phyloP scores from a whole-genome alignment of 2,888 invertebrate genomes.

The Gortyna flavago region DNA sequence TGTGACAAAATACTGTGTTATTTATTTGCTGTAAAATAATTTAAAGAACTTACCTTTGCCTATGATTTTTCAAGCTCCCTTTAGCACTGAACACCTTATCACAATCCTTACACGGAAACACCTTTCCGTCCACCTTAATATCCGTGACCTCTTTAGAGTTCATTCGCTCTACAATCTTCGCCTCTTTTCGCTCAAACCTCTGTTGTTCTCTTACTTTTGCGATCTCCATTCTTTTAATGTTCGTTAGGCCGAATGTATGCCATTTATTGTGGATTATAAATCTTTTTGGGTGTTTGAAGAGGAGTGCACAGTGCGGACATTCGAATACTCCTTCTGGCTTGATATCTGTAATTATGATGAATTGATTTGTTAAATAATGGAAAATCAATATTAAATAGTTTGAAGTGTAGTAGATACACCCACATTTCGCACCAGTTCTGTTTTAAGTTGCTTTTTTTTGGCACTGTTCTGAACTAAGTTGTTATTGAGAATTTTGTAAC shows the following conservation, averaged over 20 bases:
- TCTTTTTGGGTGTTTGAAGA: constrained; percentile 82
- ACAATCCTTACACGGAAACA: constrained; percentile 81
- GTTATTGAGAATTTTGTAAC: not conserved
- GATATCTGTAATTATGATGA: constrained; percentile 65
- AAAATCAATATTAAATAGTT: not conserved
- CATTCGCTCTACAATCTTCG: constrained; percentile 66
- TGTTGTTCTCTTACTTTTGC: constrained; percentile 72
- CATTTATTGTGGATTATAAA: constrained; percentile 85
- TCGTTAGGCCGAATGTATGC: constrained; percentile 83
- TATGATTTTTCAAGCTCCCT: constrained; percentile 82
- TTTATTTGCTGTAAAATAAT: not conserved
- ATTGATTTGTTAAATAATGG: not conserved
- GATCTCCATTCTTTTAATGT: constrained; percentile 74
- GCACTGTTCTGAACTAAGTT: not conserved
- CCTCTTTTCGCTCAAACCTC: constrained; percentile 71
- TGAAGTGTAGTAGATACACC: not conserved
- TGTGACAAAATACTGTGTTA: not conserved
- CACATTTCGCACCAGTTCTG: too few species aligned
- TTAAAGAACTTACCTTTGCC: constrained; percentile 74
- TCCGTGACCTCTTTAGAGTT: constrained; percentile 64
- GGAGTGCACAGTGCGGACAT: constrained; percentile 80
- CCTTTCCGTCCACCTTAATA: constrained; percentile 56
- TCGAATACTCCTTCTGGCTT: constrained; percentile 72
- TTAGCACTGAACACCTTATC: constrained; percentile 79
- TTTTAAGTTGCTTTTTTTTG: not conserved